Conservation (phyloP, 2,888 invertebrate species). For the Metopia argyrocephala region DNA sequence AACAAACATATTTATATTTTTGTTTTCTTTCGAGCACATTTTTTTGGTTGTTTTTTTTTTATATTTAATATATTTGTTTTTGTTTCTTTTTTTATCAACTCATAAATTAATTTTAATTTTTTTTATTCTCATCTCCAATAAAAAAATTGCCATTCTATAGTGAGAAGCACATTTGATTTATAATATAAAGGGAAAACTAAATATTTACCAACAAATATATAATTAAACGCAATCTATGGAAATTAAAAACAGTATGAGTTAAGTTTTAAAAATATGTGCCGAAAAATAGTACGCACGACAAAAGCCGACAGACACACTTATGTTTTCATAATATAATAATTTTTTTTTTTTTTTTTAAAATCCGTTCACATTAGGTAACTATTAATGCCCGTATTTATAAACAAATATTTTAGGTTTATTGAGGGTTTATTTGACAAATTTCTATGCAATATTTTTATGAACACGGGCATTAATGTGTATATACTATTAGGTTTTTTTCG, state of each 20-base stretch:
- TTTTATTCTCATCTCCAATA: slow-evolving; percentile 15
- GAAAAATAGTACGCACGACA: slow-evolving; percentile 8
- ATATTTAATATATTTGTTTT: slow-evolving; percentile 11
- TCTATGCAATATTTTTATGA: too few species aligned
- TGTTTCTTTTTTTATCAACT: slow-evolving; percentile 67
- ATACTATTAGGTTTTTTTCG: too few species aligned
- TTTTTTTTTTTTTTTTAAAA: too few species aligned
- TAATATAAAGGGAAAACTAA: slow-evolving; percentile 10
- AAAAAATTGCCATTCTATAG: neutral
- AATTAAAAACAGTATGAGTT: neutral
- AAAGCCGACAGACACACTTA: slow-evolving; percentile 4
- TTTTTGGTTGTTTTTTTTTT: slow-evolving; percentile 19
- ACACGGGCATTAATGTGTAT: too few species aligned
- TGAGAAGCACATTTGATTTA: neutral
- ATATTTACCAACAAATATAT: slow-evolving; percentile 27
- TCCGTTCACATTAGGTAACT: too few species aligned
- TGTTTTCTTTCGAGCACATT: slow-evolving; percentile 2
- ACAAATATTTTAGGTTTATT: too few species aligned
- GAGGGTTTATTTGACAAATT: too few species aligned
- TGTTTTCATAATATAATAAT: too few species aligned
- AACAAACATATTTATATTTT: slow-evolving; percentile 39
- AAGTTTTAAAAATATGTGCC: slow-evolving; percentile 15
- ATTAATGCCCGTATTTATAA: too few species aligned
- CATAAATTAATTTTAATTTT: slow-evolving; percentile 45
- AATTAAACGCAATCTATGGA: neutral